phyloP scores from a whole-genome alignment of 2,113 vertebrate species.

The Gnathonemus longibarbis region DNA sequence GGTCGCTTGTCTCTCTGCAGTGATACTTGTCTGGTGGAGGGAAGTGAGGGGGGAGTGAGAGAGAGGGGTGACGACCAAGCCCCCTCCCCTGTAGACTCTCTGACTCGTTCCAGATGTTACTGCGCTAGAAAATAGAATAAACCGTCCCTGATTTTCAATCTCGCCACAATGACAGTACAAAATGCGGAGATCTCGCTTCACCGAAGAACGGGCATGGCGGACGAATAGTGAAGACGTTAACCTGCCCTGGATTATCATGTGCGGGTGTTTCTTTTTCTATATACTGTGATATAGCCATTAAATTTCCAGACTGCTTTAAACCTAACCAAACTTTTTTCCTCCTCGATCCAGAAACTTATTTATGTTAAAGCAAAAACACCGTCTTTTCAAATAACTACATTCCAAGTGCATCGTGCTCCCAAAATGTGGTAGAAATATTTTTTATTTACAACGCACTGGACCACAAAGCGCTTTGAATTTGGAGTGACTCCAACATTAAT shows the following conservation, averaged over 20 bases:
- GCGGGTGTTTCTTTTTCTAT: not conserved
- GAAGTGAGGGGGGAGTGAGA: conserved; percentile 18
- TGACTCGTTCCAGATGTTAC: conserved; percentile 76
- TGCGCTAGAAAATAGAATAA: conserved; percentile 39
- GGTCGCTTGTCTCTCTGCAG: conserved; percentile 42
- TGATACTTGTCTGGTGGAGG: conserved; percentile 38
- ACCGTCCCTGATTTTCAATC: conserved; percentile 34
- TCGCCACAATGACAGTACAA: conserved; percentile 31
- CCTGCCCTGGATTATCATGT: conserved; percentile 15
- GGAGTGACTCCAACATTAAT: conserved; percentile 9
- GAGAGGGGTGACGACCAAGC: conserved; percentile 46
- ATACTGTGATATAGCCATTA: not conserved
- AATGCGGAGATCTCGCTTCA: conserved; percentile 32
- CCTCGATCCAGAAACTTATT: not conserved
- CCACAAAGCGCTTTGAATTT: not conserved
- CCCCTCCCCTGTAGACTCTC: conserved; percentile 55
- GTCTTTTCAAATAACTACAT: conserved; percentile 1
- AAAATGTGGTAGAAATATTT: conserved; percentile 14
- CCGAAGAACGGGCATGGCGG: conserved; percentile 29
- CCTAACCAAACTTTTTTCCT: conserved; percentile 6
- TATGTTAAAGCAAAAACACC: not conserved
- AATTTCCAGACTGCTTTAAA: not conserved
- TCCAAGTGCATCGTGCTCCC: conserved; percentile 14
- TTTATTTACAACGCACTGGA: conserved; percentile 17
- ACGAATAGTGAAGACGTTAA: not conserved